These are phyloP conservation scores for Hirtodrosophila cameraria DNA, from an alignment of 2,888 invertebrate genomes.

Conservation along the genomic window DNA sequence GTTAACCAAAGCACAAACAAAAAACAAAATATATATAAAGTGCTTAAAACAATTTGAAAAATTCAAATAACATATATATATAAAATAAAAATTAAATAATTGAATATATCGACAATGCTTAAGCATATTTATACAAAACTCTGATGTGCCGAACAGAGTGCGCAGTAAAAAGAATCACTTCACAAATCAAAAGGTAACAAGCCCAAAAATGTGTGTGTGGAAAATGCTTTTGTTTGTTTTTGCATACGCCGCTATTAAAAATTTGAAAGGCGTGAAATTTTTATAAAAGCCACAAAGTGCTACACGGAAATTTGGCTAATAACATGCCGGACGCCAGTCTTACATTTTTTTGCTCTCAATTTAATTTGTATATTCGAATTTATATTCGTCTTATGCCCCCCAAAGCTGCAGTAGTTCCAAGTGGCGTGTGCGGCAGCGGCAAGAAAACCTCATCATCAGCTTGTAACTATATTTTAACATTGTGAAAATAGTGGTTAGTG, in stretches of 20 bases:
- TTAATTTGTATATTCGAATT: conserved; percentile 31
- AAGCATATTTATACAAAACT: conserved; percentile 26
- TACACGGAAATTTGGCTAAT: conserved; percentile 55
- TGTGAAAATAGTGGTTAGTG: background rate
- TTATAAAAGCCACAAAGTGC: conserved; percentile 25
- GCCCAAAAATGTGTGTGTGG: conserved; percentile 29
- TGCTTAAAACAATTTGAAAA: background rate
- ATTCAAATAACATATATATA: background rate
- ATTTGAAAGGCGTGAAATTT: conserved; percentile 61
- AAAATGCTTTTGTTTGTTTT: conserved; percentile 57
- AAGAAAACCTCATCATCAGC: conserved; percentile 7
- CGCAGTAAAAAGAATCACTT: conserved; percentile 28
- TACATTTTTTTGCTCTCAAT: conserved; percentile 36
- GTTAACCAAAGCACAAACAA: conserved; percentile 26
- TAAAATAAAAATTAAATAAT: conserved; percentile 14
- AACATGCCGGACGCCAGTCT: conserved; percentile 55
- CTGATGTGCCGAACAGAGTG: conserved; percentile 19
- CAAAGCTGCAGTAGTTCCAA: conserved; percentile 31
- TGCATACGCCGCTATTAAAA: conserved; percentile 54
- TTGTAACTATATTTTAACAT: conserved; percentile 10
- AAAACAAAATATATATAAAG: conserved; percentile 19
- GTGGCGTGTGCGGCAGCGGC: conserved; percentile 36
- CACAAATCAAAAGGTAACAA: conserved; percentile 46
- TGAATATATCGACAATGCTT: conserved; percentile 31
- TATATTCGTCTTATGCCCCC: conserved; percentile 12